A percentile compares a stretch with the other conserved stretches of the same genome.
phyloP scores from a whole-genome alignment of 2,888 invertebrate species.

The Heteropelma amictum region DNA sequence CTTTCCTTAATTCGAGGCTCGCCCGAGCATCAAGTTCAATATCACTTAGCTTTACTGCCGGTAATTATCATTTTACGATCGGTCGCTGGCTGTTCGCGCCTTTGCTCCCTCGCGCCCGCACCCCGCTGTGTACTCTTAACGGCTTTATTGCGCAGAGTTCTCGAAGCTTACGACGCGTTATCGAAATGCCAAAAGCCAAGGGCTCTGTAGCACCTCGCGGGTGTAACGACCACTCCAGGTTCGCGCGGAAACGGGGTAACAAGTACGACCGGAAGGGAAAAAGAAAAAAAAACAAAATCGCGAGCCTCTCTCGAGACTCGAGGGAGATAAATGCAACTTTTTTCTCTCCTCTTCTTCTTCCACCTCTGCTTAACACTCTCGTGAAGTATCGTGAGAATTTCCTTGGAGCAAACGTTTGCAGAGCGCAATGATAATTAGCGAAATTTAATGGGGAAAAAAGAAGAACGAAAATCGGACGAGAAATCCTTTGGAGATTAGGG shows the following conservation, averaged over 20 bases:
- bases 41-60: constrained; percentile 76
- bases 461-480: background rate
- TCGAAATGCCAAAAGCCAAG: constrained; percentile 49
- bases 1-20: background rate
- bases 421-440: background rate
- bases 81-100: constrained; percentile 47
- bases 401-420: background rate
- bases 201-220: constrained; percentile 52
- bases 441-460: background rate
- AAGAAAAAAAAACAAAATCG: too few relatives aligned
- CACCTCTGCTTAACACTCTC: background rate
- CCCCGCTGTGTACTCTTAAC: constrained; percentile 72
- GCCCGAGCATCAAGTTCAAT: constrained; percentile 74
- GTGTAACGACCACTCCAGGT: constrained; percentile 56
- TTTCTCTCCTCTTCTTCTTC: background rate
- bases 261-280: constrained; percentile 1
- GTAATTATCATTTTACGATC: constrained; percentile 77
- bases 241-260: constrained; percentile 26
- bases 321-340: constrained; percentile 72
- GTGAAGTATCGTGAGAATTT: background rate
- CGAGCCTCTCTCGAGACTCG: constrained; percentile 65
- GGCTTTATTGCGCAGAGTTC: constrained; percentile 70
- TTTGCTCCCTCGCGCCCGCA: too few relatives aligned
- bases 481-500: background rate
- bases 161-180: constrained; percentile 14